Evolutionary conservation across 2,113 vertebrate species (phyloP), one percentile per base, ranked within the genome.

Genomic region (Tachysurus fulvidraco): DNA sequence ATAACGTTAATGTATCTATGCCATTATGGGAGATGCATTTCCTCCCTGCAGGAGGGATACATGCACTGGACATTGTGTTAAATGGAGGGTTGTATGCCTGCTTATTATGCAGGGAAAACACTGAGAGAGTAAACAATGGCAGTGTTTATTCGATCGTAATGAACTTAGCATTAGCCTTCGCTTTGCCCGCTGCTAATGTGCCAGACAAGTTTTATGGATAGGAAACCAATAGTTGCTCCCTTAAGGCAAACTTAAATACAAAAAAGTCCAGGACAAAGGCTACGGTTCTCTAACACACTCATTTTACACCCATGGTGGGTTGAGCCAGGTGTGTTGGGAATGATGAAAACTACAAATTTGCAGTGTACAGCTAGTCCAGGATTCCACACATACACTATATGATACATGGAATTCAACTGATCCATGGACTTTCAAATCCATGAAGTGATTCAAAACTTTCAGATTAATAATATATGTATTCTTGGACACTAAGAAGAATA

Each of bases 121-220:
- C 79, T 81, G 41, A 84, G 71, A 81, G 73, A 74, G 64, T 87
- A 90, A 90, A 91, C 88, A 89, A 85, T 62, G 46, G 74, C 83
- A 83, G 65, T 64, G 84, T 80, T 74, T 82, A 87, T 83, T 85
- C n/a, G 74, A 36, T 59, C 76, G 46, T 90, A 91, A 92, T 92
- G 89, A 86, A 89, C 88, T 87, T 88, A 88, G 50, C 88, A 91
- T 92, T 90, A 93, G 89, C 87, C 86, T 86, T 88, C 89, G 89
- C 89, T 90, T 86, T 90, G 92, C 86, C 81, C 59, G 87, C 89
- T 60, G 88, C 88, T 89, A 93, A 86, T 78, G 46, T 88, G 86
- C 81, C 88, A 91, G 89, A 90, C 65, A 16, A 13, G 57, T 81
- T 19, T 83, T 83, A 77, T 77, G 81, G 69, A 87, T 77, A 74